Evolutionary conservation across 92 coral and sea anemone species (phyloP).

Genomic region (Palythoa heliodiscus): DNA sequence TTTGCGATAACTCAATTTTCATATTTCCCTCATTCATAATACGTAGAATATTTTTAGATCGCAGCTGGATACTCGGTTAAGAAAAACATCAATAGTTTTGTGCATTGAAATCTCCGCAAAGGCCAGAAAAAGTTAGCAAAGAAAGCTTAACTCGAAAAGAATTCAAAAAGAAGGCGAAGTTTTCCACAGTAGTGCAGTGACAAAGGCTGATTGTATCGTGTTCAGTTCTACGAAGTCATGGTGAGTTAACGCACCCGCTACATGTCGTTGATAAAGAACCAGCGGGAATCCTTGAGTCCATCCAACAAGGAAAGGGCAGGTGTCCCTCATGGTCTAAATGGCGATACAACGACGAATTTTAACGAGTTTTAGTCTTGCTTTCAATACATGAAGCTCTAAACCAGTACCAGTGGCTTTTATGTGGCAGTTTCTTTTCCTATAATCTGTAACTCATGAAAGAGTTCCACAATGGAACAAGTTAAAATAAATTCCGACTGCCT

Average conservation of each 20-base stretch:
- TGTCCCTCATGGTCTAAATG: neutral
- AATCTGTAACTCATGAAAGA: neutral
- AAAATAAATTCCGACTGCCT: neutral
- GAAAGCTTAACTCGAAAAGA: neutral
- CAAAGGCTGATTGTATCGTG: neutral
- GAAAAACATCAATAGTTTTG: neutral
- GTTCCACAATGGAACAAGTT: neutral
- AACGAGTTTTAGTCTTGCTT: neutral
- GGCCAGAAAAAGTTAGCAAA: neutral
- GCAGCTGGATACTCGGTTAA: slow-evolving; percentile 6
- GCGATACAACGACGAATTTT: neutral
- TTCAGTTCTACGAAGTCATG: neutral
- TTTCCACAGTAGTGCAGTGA: neutral
- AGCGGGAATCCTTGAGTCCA: neutral
- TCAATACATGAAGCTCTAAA: neutral
- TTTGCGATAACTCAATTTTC: slow-evolving; percentile 3
- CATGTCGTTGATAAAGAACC: neutral
- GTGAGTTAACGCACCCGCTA: slow-evolving; percentile 26
- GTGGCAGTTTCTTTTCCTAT: neutral
- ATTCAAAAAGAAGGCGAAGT: neutral
- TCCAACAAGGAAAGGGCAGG: slow-evolving; percentile 15
- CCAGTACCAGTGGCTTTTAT: neutral
- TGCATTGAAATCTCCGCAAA: neutral
- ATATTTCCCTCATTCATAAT: neutral
- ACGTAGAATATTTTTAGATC: neutral